Evolutionary conservation across 2,797 vertebrate genomes (phyloP).

Genomic region (Lemur catta): DNA sequence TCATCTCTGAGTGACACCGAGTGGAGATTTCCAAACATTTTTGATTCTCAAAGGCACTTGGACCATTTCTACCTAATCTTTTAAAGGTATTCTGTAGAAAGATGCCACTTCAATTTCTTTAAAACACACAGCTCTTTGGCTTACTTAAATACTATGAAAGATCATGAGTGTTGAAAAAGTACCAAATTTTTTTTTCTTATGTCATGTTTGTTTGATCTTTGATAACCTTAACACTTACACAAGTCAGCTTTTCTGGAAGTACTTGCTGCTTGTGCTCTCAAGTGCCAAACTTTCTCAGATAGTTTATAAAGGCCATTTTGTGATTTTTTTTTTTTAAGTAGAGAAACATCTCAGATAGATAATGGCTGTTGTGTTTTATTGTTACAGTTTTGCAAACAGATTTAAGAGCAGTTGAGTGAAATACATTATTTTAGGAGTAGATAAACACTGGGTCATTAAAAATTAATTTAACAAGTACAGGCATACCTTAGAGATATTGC

Average conservation of each 20-base stretch:
- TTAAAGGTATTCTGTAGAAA: neutral
- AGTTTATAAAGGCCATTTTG: conserved; percentile 69
- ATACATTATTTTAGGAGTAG: conserved; percentile 62
- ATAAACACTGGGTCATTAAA: conserved; percentile 77
- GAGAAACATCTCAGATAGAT: conserved; percentile 19
- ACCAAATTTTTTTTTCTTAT: conserved; percentile 42
- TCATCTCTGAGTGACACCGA: neutral
- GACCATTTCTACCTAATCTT: neutral
- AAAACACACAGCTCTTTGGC: neutral
- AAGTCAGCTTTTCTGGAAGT: conserved; percentile 66
- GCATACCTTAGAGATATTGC: neutral
- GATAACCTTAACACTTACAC: conserved; percentile 42
- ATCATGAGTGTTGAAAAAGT: conserved; percentile 28
- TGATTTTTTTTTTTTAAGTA: neutral
- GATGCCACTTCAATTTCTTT: conserved; percentile 20
- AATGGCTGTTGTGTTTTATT: neutral
- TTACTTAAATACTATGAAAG: conserved; percentile 62
- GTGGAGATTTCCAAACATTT: conserved; percentile 4
- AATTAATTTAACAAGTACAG: conserved; percentile 42
- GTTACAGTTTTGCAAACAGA: conserved; percentile 10
- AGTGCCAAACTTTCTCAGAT: conserved; percentile 70
- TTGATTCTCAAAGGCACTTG: conserved; percentile 29
- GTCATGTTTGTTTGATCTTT: conserved; percentile 64
- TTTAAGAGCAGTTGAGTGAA: conserved; percentile 35
- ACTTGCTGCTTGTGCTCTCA: conserved; percentile 35